Base-by-base conservation (phyloP, 64 coral and sea anemone genomes). In the Dendronephthya gigantea region DNA sequence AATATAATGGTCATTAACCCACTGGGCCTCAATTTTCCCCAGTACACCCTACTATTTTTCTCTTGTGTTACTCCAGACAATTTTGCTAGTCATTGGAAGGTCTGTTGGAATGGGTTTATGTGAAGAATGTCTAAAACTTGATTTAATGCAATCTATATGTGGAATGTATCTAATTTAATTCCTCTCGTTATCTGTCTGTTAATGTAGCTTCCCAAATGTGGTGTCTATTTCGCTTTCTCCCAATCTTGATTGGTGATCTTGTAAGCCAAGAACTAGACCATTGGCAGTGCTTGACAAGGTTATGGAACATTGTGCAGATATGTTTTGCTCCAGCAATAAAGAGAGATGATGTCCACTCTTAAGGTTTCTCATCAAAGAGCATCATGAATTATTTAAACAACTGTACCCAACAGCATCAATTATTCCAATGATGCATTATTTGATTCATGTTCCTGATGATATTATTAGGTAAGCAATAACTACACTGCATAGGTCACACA, bases 141-240 rank as follows among this genome's bases (percentile, higher is more conserved):
- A 45, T 4, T 45, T 45, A 45, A 45, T 45, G 41, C 11, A 45
- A 45, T 45, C 11, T 6, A 6, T 6, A 45, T 45, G 4, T 45
- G 41, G 41, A 45, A 11, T 6, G 11, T 45, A 45, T 45, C 41
- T 62, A 27, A 17, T n/a, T 62, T n/a, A 62, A 7, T 23, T 27
- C 25, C 17, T 27, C 25, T 62, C 19, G 0, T n/a, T 62, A 40
- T 27, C 33, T 85, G 50, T 85, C 52, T 33, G 35, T 66, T 85
- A 65, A 39, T 68, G 85, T 83, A 86, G 89, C 84, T 43, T 86
- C 89, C 35, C 84, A 90, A 48, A 90, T 86, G 84, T 85, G 72
- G 35, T 90, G 89, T 59, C 84, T 90, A 39, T 90, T 86, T 82
- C 84, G 84, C 25, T 90, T 90, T 82, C 48, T 90, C 70, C 89